These are phyloP conservation scores for Caenorhabditis elegans DNA, from an alignment of 1,140 invertebrate species.

Conservation along the genomic window WBcel235 BX284604.4:444501-445000, in stretches of 20 bases:
- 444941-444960: too few relatives aligned
- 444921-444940: too few relatives aligned
- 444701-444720: not conserved
- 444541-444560: constrained; percentile 56
- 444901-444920: too few relatives aligned
- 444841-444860: too few relatives aligned
- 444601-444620: constrained; percentile 47
- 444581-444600: not conserved
- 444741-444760: not conserved
- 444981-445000: too few relatives aligned
- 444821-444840: too few relatives aligned
- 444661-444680: constrained; percentile 14
- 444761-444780: too few relatives aligned
- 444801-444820: too few relatives aligned
- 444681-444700: constrained; percentile 17
- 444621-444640: constrained; percentile 58
- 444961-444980: too few relatives aligned
- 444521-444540: constrained; percentile 56
- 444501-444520: constrained; percentile 53
- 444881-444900: too few relatives aligned
- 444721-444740: not conserved
- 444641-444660: constrained; percentile 49
- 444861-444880: too few relatives aligned
- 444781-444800: too few relatives aligned
- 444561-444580: constrained; percentile 41